Evolutionary conservation across 2,113 vertebrate genomes (phyloP).

Genomic region (Platysteira castanea): DNA sequence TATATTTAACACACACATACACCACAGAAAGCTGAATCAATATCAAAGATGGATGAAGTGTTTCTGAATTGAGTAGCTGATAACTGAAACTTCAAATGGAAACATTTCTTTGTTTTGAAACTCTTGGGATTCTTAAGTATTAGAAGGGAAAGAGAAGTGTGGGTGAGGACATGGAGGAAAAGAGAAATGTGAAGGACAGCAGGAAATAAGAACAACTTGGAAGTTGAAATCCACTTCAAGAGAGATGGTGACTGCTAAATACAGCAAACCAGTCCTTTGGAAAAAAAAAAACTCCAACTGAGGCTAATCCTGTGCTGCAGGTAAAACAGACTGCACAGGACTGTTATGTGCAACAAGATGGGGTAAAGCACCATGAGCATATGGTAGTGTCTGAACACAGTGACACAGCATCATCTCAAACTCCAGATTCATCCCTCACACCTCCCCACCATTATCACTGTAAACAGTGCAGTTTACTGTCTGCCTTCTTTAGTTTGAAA

Average conservation of each 20-base stretch:
- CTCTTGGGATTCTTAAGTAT: neutral
- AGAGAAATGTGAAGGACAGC: neutral
- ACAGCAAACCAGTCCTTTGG: neutral
- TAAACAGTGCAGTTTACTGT: neutral
- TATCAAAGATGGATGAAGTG: neutral
- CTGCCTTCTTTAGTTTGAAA: neutral
- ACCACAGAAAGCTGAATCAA: neutral
- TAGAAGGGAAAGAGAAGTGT: neutral
- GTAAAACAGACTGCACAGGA: neutral
- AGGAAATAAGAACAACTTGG: neutral
- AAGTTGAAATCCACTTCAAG: neutral
- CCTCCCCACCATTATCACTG: neutral
- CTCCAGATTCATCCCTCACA: neutral
- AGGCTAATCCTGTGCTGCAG: neutral
- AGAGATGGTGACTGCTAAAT: neutral
- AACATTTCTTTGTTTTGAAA: neutral
- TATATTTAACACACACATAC: neutral
- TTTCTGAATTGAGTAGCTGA: neutral
- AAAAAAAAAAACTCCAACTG: neutral
- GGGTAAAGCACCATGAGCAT: neutral
- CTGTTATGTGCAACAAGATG: fast-evolving
- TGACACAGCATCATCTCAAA: neutral
- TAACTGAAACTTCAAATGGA: neutral
- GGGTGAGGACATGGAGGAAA: neutral
- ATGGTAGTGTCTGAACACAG: neutral